phyloP scores from a whole-genome alignment of 2,888 invertebrate genomes.

The Camponotus fellah region DNA sequence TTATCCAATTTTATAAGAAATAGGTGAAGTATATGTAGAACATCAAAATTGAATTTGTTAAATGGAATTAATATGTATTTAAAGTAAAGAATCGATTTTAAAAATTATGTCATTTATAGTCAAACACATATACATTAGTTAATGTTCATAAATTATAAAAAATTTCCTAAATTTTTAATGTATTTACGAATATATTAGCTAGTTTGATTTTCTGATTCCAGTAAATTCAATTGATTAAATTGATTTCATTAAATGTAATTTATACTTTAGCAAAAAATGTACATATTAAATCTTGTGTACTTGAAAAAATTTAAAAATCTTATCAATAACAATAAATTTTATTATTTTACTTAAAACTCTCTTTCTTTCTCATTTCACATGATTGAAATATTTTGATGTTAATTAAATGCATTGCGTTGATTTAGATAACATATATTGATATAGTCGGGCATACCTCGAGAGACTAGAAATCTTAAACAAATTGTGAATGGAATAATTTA shows the following conservation, averaged over 20 bases:
- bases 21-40: background rate
- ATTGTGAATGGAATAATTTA: background rate
- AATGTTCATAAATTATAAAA: background rate
- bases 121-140: background rate
- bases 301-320: background rate
- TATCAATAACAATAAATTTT: background rate
- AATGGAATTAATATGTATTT: background rate
- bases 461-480: constrained; percentile 6
- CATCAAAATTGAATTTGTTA: background rate
- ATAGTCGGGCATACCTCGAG: background rate
- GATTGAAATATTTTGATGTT: background rate
- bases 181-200: background rate
- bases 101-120: background rate
- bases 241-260: background rate
- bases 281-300: background rate
- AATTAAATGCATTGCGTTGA: background rate
- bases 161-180: background rate
- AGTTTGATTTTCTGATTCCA: background rate
- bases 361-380: background rate
- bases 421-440: background rate
- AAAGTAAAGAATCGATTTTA: background rate
- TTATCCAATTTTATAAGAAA: constrained; percentile 10
- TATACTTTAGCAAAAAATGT: background rate
- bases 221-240: too few relatives aligned
- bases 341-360: background rate